A percentile compares a stretch with the other conserved stretches of the same genome.
phyloP scores from a whole-genome alignment of 2,888 invertebrate species.

The Polia nebulosa region DNA sequence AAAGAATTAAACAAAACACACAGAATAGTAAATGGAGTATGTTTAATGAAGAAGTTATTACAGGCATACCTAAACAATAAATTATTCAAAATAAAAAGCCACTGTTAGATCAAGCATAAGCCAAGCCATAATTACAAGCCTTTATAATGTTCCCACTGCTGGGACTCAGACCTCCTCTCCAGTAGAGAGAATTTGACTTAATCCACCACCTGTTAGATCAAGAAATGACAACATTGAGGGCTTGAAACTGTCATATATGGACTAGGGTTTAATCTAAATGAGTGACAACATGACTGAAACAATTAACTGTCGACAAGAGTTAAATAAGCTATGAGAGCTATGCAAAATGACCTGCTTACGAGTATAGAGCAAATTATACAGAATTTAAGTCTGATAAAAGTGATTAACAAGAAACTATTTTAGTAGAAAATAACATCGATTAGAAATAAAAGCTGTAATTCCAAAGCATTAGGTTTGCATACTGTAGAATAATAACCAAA shows the following conservation, averaged over 20 bases:
- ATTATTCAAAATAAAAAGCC: neutral
- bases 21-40: conserved; percentile 6
- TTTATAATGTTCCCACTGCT: no score
- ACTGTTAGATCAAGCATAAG: neutral
- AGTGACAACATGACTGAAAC: conserved; percentile 1
- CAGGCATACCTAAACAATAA: neutral
- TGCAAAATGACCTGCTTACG: neutral
- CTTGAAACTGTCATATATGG: neutral
- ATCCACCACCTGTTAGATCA: neutral
- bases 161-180: no score
- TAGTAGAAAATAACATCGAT: neutral
- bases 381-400: neutral
- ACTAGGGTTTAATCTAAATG: neutral
- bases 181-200: no score
- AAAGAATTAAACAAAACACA: neutral
- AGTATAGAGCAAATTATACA: conserved; percentile 3
- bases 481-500: conserved; percentile 1
- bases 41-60: neutral
- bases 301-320: neutral
- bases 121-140: no score
- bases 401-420: neutral
- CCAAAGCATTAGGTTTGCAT: neutral
- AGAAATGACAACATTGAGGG: neutral
- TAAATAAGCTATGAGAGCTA: neutral
- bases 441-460: neutral